phyloP scores from a whole-genome alignment of 1,140 invertebrate genomes.

The Polyergus mexicanus region DNA sequence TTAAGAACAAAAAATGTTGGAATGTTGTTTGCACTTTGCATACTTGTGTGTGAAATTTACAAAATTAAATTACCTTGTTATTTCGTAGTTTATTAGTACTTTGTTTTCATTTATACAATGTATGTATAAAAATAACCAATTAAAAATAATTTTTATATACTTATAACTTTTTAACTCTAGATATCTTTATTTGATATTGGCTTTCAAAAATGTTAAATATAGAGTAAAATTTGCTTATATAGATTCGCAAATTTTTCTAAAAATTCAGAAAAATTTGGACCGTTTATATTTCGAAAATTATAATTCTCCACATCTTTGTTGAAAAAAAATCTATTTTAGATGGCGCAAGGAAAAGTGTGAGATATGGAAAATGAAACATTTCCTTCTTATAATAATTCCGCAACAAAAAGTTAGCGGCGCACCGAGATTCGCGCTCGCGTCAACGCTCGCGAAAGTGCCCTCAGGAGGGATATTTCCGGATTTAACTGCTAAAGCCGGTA shows the following conservation, averaged over 20 bases:
- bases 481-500: slow-evolving; percentile 47
- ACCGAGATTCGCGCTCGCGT: slow-evolving; percentile 39
- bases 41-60: neutral
- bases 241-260: neutral
- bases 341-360: neutral
- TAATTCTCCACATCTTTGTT: slow-evolving; percentile 6
- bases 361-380: slow-evolving; percentile 13
- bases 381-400: slow-evolving; percentile 15
- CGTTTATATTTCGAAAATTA: neutral
- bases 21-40: neutral
- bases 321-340: neutral
- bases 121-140: neutral
- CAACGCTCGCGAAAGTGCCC: slow-evolving; percentile 57
- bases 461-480: slow-evolving; percentile 63
- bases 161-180: neutral
- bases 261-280: neutral
- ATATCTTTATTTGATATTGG: neutral
- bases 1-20: too few species aligned
- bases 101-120: neutral
- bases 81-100: neutral
- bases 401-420: slow-evolving; percentile 42
- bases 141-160: slow-evolving; percentile 1
- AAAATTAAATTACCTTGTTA: neutral
- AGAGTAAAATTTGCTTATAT: neutral
- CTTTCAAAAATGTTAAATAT: neutral